Base-by-base conservation (phyloP, 2,888 invertebrate genomes). In the Dicroscelio sp. region DNA sequence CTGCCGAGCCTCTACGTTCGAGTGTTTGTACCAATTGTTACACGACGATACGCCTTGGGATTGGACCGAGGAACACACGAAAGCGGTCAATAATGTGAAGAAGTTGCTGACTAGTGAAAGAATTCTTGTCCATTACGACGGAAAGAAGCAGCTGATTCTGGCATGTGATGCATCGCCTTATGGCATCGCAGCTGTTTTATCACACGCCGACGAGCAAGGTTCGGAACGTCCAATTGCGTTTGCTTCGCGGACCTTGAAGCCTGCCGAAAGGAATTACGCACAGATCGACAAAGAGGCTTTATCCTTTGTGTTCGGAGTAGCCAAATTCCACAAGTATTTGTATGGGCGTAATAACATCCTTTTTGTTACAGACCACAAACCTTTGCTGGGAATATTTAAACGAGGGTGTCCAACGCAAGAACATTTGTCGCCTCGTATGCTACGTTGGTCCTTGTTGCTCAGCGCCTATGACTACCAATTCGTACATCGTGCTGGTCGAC, bases 81-180 rank as follows among this genome's bases (percentile, higher is more conserved):
- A 76, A 23, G 94, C 95, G 0, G 95, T 96, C 67, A 58, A 93
- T 0, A 43, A 71, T 27, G 55, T 88, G 23, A 92, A 92, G 60
- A 58, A 90, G 33, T 25, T 58, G 14, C n/a, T 94, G n/a, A 63
- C 76, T 12, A 78, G 86, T 6, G 60, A 73, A n/a, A 43, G 65
- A 14, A 89, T 94, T 23, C 71, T 94, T 23, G 48, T 60, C 5
- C 93, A 94, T 85, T 94, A 90, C 67, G 89, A 94, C 78, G 69
- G 86, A 1, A 67, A 79, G 1, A 52, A 85, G 3, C 94, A 94
- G 31, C 43, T 96, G 5, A 88, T 93, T 30, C 79, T 97, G 6
- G 95, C 96, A 0, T 95, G 96, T 60, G 97, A 97, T 93, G 97
- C 97, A 0, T 96, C 96, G 10, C 94, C 95, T 20, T 93, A 94